phyloP scores from a whole-genome alignment of 2,888 invertebrate genomes.

The Eupithecia insigniata region DNA sequence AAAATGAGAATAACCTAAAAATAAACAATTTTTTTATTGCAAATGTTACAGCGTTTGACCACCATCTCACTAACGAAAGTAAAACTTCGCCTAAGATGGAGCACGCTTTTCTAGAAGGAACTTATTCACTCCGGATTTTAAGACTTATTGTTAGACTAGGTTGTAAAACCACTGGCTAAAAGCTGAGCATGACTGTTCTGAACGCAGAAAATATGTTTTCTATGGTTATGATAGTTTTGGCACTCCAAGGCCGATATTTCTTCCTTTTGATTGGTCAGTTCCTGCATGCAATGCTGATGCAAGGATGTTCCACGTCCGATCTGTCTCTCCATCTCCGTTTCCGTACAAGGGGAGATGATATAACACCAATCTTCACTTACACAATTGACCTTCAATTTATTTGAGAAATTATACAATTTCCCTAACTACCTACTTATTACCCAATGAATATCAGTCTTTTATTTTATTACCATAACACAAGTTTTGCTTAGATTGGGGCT shows the following conservation, averaged over 20 bases:
- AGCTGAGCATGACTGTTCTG: neutral
- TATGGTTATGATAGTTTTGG: neutral
- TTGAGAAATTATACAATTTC: neutral
- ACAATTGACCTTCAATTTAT: conserved; percentile 20
- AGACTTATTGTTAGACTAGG: too few relatives aligned
- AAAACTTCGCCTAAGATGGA: too few relatives aligned
- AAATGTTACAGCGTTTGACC: too few relatives aligned
- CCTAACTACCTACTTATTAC: neutral
- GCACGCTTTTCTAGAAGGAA: too few relatives aligned
- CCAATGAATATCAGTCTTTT: too few relatives aligned
- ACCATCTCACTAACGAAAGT: too few relatives aligned
- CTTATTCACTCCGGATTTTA: too few relatives aligned
- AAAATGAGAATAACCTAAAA: too few relatives aligned
- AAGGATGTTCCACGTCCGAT: conserved; percentile 28
- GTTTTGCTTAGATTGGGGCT: too few relatives aligned
- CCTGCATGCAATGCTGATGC: conserved; percentile 23
- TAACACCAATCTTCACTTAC: conserved; percentile 21
- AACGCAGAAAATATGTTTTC: neutral
- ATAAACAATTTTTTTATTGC: too few relatives aligned
- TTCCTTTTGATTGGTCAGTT: conserved; percentile 3
- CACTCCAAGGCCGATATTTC: neutral
- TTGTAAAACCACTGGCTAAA: too few relatives aligned
- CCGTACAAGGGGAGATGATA: conserved; percentile 31
- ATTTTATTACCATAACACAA: too few relatives aligned
- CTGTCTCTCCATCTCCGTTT: conserved; percentile 24